Base-by-base conservation (phyloP, 2,797 vertebrate species). In the Masticophis lateralis region DNA sequence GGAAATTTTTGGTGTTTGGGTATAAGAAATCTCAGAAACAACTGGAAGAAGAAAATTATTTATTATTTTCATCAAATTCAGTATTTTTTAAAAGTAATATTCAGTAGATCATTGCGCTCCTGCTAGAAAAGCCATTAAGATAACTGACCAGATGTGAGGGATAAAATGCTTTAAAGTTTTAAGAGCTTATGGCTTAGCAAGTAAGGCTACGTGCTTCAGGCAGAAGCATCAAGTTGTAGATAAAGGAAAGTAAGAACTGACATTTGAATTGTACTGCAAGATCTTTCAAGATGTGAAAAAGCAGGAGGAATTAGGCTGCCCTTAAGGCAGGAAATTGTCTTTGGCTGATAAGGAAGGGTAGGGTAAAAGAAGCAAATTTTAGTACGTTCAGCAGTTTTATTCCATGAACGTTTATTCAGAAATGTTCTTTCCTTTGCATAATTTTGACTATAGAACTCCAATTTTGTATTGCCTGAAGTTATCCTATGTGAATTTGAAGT, bases 1-100 rank as follows among this genome's bases (percentile, higher is more conserved):
- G 37, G 53, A 94, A 94, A 96, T 25, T 47, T 83, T 20, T 83
- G 97, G 96, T 94, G 96, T 97, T 92, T 90, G 95, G 90, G 93
- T 96, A 95, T 95, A 87, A 83, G 32, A 93, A 96, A 89, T 95
- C 79, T 91, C 86, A 60, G 88, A 93, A 94, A 96, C 91, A 92
- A 89, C 92, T 91, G 91, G 91, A 92, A 94, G 89, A 89, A 89
- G 79, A 88, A 69, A 32, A 57, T 9, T n/a, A 6, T 57, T 91
- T 93, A 93, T 93, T 95, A 74, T 92, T 94, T 66, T 87, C 14
- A 43, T 27, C 37, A 22, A 57, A 16, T 47, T 83, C 20, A 83
- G 43, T 47, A 47, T 43, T n/a, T 88, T 57, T 61, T 53, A 66
- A 66, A 88, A 92, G 59, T 91, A 63, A 57, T 28, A 93, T 56